phyloP scores from a whole-genome alignment of 2,888 invertebrate species.

The Temnothorax rugatulus region DNA sequence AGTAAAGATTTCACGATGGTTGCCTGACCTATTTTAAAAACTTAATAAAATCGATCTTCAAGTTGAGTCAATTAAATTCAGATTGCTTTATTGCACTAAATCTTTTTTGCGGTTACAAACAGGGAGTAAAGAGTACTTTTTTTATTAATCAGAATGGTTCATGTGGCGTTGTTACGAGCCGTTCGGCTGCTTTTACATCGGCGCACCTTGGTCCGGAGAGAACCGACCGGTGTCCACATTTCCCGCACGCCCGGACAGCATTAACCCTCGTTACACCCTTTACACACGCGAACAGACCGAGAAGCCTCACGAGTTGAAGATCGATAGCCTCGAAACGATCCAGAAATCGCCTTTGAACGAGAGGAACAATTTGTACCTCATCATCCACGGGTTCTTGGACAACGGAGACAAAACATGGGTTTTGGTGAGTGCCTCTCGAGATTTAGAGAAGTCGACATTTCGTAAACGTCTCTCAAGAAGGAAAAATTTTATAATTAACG shows the following conservation, averaged over 20 bases:
- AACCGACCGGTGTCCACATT: conserved; percentile 93
- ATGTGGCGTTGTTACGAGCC: conserved; percentile 91
- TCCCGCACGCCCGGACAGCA: conserved; percentile 91
- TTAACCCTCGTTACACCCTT: conserved; percentile 89
- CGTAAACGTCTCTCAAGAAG: background rate
- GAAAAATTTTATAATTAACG: background rate
- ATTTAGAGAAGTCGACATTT: background rate
- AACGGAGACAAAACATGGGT: conserved; percentile 94
- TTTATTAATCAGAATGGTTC: conserved; percentile 81
- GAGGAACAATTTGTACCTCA: conserved; percentile 90
- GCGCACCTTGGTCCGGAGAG: conserved; percentile 92
- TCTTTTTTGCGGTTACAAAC: background rate
- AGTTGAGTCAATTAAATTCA: background rate
- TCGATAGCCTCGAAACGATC: conserved; percentile 90
- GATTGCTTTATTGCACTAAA: background rate
- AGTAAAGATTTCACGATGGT: background rate
- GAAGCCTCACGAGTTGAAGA: conserved; percentile 89
- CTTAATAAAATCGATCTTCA: background rate
- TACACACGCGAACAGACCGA: conserved; percentile 87
- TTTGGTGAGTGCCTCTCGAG: conserved; percentile 82
- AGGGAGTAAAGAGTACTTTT: background rate
- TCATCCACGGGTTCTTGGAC: conserved; percentile 96
- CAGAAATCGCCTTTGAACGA: conserved; percentile 88
- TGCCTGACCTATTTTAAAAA: background rate
- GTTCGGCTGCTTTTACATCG: conserved; percentile 94